A percentile compares a stretch with the other conserved stretches of the same genome.
phyloP scores from a whole-genome alignment of 2,888 invertebrate genomes.

The Macrophya alboannulata region DNA sequence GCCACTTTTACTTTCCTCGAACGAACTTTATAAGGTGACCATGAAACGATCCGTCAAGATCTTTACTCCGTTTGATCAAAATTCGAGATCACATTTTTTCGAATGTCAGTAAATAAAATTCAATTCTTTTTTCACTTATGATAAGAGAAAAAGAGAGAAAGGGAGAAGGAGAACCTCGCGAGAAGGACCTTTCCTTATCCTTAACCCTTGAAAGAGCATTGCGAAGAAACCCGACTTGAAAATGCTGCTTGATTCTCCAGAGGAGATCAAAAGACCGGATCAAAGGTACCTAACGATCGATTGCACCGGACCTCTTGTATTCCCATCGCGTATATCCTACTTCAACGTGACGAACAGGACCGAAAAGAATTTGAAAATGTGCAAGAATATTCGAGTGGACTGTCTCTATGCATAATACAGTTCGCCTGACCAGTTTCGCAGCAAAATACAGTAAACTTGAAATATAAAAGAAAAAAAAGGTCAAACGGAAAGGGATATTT shows the following conservation, averaged over 20 bases:
- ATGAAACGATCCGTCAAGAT: background rate
- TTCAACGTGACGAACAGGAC: background rate
- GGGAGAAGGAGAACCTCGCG: background rate
- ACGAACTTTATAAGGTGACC: slow-evolving; percentile 62
- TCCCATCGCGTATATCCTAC: background rate
- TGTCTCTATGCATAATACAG: background rate
- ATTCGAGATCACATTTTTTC: background rate
- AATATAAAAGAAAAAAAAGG: background rate
- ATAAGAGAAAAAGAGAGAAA: background rate
- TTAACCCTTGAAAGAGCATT: background rate
- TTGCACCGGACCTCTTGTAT: background rate
- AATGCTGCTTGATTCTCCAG: background rate
- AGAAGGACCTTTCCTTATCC: background rate
- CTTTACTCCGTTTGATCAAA: background rate
- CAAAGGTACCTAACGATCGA: slow-evolving; percentile 11
- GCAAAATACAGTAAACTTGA: background rate
- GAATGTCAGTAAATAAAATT: background rate
- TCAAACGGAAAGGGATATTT: background rate
- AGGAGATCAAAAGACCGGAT: slow-evolving; percentile 28
- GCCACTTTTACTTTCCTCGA: slow-evolving; percentile 60
- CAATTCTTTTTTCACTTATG: background rate
- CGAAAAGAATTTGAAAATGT: background rate
- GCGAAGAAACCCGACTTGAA: background rate
- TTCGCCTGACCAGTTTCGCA: too few relatives aligned
- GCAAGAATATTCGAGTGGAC: background rate